Evolutionary conservation across 2,797 vertebrate species (phyloP).

Genomic region (Gymnodraco acuticeps): DNA sequence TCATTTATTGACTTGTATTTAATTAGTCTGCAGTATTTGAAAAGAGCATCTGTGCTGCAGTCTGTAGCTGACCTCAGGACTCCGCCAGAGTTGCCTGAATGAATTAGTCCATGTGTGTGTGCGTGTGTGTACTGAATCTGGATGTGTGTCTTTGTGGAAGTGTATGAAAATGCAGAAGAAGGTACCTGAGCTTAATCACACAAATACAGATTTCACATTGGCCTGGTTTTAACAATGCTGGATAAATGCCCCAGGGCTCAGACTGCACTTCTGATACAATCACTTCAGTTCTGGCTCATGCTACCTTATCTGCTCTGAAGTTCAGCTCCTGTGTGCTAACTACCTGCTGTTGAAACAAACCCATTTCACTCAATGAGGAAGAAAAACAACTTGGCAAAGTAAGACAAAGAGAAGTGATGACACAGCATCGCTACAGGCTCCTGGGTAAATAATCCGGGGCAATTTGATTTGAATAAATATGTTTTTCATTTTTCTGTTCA

Average conservation of each 20-base stretch:
- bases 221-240: conserved; percentile 48
- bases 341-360: conserved; percentile 35
- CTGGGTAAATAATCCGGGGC: conserved; percentile 10
- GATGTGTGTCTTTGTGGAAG: not conserved
- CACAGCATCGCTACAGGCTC: conserved; percentile 18
- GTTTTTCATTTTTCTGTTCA: not conserved
- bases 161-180: conserved; percentile 23
- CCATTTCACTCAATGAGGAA: conserved; percentile 25
- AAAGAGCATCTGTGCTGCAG: conserved; percentile 62
- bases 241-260: conserved; percentile 26
- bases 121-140: conserved; percentile 1
- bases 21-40: conserved; percentile 77
- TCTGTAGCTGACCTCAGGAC: conserved; percentile 50
- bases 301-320: conserved; percentile 46
- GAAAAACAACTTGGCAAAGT: conserved; percentile 12
- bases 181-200: conserved; percentile 50
- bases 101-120: conserved; percentile 8
- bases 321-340: conserved; percentile 34
- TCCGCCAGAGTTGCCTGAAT: conserved; percentile 41
- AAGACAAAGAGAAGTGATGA: conserved; percentile 12
- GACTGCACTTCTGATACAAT: conserved; percentile 45
- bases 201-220: conserved; percentile 47
- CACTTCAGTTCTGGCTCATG: conserved; percentile 35
- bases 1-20: conserved; percentile 77
- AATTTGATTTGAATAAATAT: conserved; percentile 13